Evolutionary conservation across 2,888 invertebrate genomes (phyloP), one percentile per base, ranked within the genome.

Genomic region (Ophion ellenae): DNA sequence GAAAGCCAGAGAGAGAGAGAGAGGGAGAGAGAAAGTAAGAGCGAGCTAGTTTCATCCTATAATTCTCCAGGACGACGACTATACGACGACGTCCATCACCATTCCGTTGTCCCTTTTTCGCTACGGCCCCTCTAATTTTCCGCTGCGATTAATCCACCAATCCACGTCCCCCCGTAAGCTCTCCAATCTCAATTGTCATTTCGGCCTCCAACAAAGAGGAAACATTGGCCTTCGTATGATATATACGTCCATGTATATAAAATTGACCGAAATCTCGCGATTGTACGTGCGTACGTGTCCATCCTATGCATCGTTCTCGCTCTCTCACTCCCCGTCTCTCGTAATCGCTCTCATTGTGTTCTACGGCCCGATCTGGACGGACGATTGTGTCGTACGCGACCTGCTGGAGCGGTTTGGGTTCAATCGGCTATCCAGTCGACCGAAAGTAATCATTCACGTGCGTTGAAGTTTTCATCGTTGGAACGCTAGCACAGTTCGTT

Each of bases 31-130:
- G 47, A 14, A 4, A 11, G 47, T 10, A 17, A 11, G 11, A 47
- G 63, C 81, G 83, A 85, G 85, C 84, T 77, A 80, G 77, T 82
- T 81, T 85, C 32, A 83, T 85, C 82, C 85, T 70, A 79, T 83
- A 87, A 84, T 83, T 85, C 85, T 77, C 74, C 28, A 78, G 47
- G 20, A 81, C 74, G 28, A 28, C 71, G 20, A 63, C 28, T 47
- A 47, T 9, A 63, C 63, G 28, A 63, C 78, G 70, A 83, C 57
- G 53, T 73, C 63, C 59, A 61, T 59, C 20, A 61, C 24, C 36
- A 40, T 28, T 47, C 78, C 70, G 75, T 75, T 82, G 79, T 81
- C 66, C 24, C 59, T 24, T n/a, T 32, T 79, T 59, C 47, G 61
- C 73, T 32, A 32, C 20, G 17, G 66, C 70, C 81, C 78, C 85